These are phyloP conservation scores for Drosophila planitibia DNA, from an alignment of 2,888 invertebrate species.

Conservation along the genomic window DNA sequence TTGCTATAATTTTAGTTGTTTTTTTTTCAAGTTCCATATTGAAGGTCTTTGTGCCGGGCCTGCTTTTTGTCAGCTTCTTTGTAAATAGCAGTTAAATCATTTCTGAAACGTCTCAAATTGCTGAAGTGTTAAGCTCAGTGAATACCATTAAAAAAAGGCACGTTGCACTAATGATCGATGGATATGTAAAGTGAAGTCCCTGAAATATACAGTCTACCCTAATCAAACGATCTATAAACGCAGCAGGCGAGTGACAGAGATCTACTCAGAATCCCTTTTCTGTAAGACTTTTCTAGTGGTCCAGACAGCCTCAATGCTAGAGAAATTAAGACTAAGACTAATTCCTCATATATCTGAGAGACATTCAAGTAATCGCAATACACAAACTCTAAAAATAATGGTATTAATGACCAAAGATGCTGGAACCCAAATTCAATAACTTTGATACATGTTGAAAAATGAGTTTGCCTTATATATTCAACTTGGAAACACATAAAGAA, in stretches of 20 bases:
- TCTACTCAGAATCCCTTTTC: not conserved
- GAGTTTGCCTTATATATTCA: not conserved
- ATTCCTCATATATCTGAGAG: not conserved
- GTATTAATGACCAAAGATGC: not conserved
- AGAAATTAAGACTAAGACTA: not conserved
- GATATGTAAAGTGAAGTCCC: not conserved
- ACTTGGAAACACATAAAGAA: not conserved
- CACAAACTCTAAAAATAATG: not conserved
- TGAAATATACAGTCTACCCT: not conserved
- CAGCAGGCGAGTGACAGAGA: fast-evolving
- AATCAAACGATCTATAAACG: not conserved
- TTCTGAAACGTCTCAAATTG: slow-evolving; percentile 39
- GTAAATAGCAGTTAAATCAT: slow-evolving; percentile 59
- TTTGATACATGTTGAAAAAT: not conserved
- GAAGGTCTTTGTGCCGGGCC: slow-evolving; percentile 69
- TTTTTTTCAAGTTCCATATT: slow-evolving; percentile 41
- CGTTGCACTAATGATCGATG: slow-evolving; percentile 10
- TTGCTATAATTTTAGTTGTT: slow-evolving; percentile 73
- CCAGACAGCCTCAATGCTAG: not conserved
- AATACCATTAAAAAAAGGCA: not conserved
- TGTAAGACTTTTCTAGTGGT: not conserved
- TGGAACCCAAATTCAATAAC: not conserved
- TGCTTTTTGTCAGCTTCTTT: slow-evolving; percentile 31
- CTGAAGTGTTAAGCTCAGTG: slow-evolving; percentile 19
- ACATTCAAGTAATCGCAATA: not conserved